phyloP scores from a whole-genome alignment of 1,140 invertebrate genomes.

The Lordiphosa clarofinis region DNA sequence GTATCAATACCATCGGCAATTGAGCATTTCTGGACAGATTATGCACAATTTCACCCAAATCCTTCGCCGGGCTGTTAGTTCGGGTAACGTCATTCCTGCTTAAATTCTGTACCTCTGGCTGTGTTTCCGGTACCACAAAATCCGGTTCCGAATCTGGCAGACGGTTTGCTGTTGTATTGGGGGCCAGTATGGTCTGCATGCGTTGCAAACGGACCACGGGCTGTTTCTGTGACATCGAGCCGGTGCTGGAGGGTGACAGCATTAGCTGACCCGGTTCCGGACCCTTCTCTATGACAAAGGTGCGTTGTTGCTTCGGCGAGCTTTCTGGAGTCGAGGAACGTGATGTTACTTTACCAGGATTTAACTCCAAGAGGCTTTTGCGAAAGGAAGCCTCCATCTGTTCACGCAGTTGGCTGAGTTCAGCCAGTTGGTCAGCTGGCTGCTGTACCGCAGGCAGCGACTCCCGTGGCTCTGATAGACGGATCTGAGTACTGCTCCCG shows the following conservation, averaged over 20 bases:
- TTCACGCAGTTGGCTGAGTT: too few relatives aligned
- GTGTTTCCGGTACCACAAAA: slow-evolving; percentile 53
- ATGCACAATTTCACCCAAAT: slow-evolving; percentile 21
- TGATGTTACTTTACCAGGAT: too few relatives aligned
- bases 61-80: background rate
- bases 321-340: too few relatives aligned
- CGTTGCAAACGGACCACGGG: slow-evolving; percentile 24
- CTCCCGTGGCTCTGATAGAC: too few relatives aligned
- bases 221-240: too few relatives aligned
- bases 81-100: background rate
- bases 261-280: slow-evolving; percentile 30
- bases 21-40: slow-evolving; percentile 23
- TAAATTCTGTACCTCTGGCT: slow-evolving; percentile 14
- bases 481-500: too few relatives aligned
- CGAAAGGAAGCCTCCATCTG: too few relatives aligned
- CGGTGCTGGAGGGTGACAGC: slow-evolving; percentile 16
- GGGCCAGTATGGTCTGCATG: slow-evolving; percentile 19
- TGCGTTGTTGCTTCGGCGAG: too few relatives aligned
- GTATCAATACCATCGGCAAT: slow-evolving; percentile 8
- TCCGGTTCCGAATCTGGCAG: slow-evolving; percentile 18
- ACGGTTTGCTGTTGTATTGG: background rate
- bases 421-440: too few relatives aligned
- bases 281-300: too few relatives aligned
- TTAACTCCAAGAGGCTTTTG: too few relatives aligned
- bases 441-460: too few relatives aligned